Evolutionary conservation across 2,888 invertebrate species (phyloP).

Genomic region (Plagiodera versicolora): DNA sequence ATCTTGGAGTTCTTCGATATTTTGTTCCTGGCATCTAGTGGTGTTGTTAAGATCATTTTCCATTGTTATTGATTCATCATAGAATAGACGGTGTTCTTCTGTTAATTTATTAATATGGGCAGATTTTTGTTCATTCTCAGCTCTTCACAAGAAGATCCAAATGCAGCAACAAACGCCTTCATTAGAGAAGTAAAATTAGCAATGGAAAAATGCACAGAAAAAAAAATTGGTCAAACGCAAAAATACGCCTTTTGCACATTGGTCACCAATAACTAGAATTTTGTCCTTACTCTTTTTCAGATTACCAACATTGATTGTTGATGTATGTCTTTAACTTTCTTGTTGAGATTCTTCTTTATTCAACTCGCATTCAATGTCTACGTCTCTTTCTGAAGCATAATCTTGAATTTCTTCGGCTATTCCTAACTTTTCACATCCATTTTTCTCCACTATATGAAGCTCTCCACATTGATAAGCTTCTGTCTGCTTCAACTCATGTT

Average conservation of each 20-base stretch:
- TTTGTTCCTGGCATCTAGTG: not conserved
- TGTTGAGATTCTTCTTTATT: no score
- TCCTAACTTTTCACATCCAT: not conserved
- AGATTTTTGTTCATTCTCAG: not conserved
- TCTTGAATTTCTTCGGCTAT: not conserved
- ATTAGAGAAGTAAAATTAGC: no score
- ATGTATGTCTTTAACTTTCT: no score
- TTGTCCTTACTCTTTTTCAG: no score
- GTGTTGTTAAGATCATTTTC: not conserved
- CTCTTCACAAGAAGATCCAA: no score
- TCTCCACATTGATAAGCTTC: not conserved
- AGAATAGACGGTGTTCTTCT: not conserved
- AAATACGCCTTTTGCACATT: no score
- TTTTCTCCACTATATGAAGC: not conserved
- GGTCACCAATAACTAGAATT: not conserved
- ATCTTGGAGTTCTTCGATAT: conserved; percentile 4
- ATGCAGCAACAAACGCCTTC: no score
- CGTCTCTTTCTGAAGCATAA: no score
- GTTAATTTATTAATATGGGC: not conserved
- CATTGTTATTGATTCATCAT: conserved; percentile 1
- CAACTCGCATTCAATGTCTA: no score
- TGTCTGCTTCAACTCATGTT: conserved; percentile 1
- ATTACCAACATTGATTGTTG: no score
- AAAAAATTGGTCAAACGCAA: no score
- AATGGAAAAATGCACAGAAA: no score